phyloP scores from a whole-genome alignment of 2,888 invertebrate species.

The Drosophila histrio region DNA sequence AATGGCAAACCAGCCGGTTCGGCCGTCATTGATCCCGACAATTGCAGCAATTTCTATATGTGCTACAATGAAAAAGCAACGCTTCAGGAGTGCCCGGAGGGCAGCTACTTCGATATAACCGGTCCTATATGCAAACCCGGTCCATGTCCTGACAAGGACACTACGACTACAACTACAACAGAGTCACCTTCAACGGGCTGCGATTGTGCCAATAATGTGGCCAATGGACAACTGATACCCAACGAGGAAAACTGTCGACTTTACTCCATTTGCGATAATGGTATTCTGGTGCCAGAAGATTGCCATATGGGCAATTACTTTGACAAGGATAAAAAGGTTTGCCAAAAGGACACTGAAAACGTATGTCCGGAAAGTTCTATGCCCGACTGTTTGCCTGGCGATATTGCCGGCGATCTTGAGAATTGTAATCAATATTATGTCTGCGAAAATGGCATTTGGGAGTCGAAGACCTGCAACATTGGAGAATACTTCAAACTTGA shows the following conservation, averaged over 20 bases:
- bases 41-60: constrained; percentile 56
- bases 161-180: background rate
- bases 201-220: constrained; percentile 53
- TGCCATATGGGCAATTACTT: constrained; percentile 71
- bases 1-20: constrained; percentile 49
- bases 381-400: constrained; percentile 33
- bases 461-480: constrained; percentile 29
- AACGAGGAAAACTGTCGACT: constrained; percentile 59
- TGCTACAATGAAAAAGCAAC: constrained; percentile 41
- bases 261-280: constrained; percentile 68
- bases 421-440: constrained; percentile 43
- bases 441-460: constrained; percentile 46
- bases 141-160: constrained; percentile 45
- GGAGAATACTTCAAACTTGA: constrained; percentile 49
- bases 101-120: constrained; percentile 49
- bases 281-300: constrained; percentile 54
- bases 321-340: constrained; percentile 16
- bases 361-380: constrained; percentile 40
- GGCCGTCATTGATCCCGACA: constrained; percentile 22
- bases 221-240: constrained; percentile 57
- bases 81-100: constrained; percentile 34
- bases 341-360: constrained; percentile 28
- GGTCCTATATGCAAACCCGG: constrained; percentile 52
- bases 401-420: background rate
- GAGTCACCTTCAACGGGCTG: constrained; percentile 28